These are phyloP conservation scores for Xiphorhynchus elegans DNA, from an alignment of 2,113 vertebrate species.

Conservation along the genomic window DNA sequence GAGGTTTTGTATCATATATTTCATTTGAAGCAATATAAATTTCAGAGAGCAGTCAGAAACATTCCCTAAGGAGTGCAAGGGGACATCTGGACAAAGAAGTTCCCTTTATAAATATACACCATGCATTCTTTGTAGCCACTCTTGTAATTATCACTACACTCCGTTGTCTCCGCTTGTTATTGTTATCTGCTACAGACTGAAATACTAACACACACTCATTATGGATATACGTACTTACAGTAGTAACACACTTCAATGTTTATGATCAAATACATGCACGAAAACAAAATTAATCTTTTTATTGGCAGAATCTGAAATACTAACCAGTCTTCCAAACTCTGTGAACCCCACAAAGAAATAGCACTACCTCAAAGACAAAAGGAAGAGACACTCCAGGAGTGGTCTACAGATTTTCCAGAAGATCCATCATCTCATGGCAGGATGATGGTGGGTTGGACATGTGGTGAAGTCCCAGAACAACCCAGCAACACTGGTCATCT, in stretches of 20 bases:
- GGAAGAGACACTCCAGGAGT: background rate
- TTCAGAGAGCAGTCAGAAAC: slow-evolving; percentile 46
- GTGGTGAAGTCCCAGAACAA: background rate
- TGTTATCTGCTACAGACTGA: slow-evolving; percentile 41
- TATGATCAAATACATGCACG: background rate
- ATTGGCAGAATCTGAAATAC: background rate
- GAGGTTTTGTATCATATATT: slow-evolving; percentile 25
- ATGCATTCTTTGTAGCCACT: background rate
- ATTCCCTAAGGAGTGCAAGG: slow-evolving; percentile 12
- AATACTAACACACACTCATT: background rate
- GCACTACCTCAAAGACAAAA: background rate
- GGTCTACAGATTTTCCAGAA: background rate
- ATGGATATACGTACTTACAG: background rate
- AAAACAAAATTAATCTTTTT: slow-evolving; percentile 20
- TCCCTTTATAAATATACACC: background rate
- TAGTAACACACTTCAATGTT: background rate
- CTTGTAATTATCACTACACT: background rate
- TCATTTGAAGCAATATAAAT: slow-evolving; percentile 51
- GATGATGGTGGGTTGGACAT: fast-evolving
- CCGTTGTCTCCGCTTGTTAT: slow-evolving; percentile 27
- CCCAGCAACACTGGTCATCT: background rate
- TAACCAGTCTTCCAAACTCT: background rate
- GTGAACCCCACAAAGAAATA: background rate
- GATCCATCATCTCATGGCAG: background rate
- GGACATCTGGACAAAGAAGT: slow-evolving; percentile 49